phyloP scores from a whole-genome alignment of 2,888 invertebrate genomes.

The Caradrina clavipalpis region DNA sequence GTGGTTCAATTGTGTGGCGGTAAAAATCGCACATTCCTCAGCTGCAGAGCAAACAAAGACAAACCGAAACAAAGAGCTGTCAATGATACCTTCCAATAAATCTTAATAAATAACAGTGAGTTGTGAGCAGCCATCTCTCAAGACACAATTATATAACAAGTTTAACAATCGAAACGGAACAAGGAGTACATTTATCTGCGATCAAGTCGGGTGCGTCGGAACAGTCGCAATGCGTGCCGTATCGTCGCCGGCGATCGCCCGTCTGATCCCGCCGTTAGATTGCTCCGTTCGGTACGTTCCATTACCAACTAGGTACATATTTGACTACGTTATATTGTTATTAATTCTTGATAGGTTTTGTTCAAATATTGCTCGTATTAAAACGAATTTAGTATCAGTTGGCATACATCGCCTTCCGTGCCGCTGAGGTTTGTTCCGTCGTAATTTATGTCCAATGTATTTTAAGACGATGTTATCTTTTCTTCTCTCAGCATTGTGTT shows the following conservation, averaged over 20 bases:
- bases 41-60: conserved; percentile 32
- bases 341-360: conserved; percentile 50
- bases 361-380: conserved; percentile 56
- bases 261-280: conserved; percentile 63
- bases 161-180: conserved; percentile 58
- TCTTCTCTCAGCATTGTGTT: conserved; percentile 50
- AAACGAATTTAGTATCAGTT: conserved; percentile 58
- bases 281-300: conserved; percentile 61
- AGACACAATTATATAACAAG: conserved; percentile 56
- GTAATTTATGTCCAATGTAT: conserved; percentile 56
- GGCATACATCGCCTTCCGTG: conserved; percentile 48
- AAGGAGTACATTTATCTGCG: conserved; percentile 57
- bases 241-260: conserved; percentile 67
- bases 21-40: conserved; percentile 27
- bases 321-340: conserved; percentile 56
- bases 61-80: conserved; percentile 45
- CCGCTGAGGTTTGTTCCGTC: conserved; percentile 44
- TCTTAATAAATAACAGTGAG: conserved; percentile 54
- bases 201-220: conserved; percentile 54
- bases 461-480: conserved; percentile 51
- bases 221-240: conserved; percentile 68
- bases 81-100: conserved; percentile 43
- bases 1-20: neutral
- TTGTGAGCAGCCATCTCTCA: conserved; percentile 26
- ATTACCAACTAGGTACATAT: conserved; percentile 64